Evolutionary conservation across 2,888 invertebrate genomes (phyloP), one percentile per base, ranked within the genome.

Genomic region (Lucinisca nassula): DNA sequence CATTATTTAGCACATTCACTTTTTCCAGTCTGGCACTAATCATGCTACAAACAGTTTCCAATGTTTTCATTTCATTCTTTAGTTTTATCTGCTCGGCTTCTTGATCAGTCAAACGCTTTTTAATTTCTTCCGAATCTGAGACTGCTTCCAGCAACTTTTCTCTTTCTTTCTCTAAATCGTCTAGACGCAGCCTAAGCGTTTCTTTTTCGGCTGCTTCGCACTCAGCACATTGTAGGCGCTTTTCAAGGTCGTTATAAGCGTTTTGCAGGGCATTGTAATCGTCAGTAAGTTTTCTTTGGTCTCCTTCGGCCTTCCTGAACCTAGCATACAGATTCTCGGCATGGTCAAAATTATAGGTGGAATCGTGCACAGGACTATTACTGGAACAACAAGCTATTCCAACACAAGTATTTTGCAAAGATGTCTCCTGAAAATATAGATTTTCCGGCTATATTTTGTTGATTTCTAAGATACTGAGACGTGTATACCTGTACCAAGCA

Each of bases 1-100:
- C 76, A 14, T 79, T 80, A 49, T 88, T 82, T 24, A 86, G 88
- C 38, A 24, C 27, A 27, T 75, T 51, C n/a, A 90, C 27, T 32
- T 45, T 87, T 12, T 90, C 90, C 40, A 55, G 49, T 40, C 80
- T 72, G 21, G 80, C 8, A 21, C 24, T 73, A 17, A 80, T 45
- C 45, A 14, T 37, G 2, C 17, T 35, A 73, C 80, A 80, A 12
- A 82, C 61, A 45, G 32, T 35, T 14, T 82, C 82, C 30, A 82
- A 24, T 32, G 45, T 37, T 27, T 38, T 76, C 40, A 82, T 75
- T n/a, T 82, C 82, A 40, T 55, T 49, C 61, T 76, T 58, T 35
- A 75, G 24, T 17, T 40, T 49, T n/a, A 6, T 49, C 38, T 82
- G 82, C n/a, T 75, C 49, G 4, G 40, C 14, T 45, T 82, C 82